Evolutionary conservation across 2,113 vertebrate genomes (phyloP), one percentile per base, ranked within the genome.

Genomic region (Microcebus lehilahytsara): DNA sequence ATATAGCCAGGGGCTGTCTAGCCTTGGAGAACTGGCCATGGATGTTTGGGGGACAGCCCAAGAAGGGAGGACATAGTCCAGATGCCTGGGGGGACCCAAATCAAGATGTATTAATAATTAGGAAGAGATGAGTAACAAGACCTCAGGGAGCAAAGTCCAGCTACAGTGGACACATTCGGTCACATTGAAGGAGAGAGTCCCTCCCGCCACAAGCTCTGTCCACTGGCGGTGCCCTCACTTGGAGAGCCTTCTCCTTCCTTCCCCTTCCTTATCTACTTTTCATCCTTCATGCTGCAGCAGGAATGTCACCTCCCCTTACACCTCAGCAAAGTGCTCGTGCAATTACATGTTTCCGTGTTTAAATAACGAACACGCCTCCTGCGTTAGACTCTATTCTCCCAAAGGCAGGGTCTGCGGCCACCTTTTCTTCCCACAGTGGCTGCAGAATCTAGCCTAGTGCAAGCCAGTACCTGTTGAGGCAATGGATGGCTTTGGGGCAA

Each of bases 1-100:
- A 9, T 0, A 0, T 6, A 5, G 49, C n/a, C 0, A 1, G 20
- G 32, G 37, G 64, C 56, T 64, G 32, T 30, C 32, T 34, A 30
- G 56, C 64, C 10, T 3, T 46, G 62, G 25, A 30, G 62, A 64
- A 64, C 32, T 6, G 30, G 53, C 40, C 32, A 1, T 0, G 62
- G 72, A n/a, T 10, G 51, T 58, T n/a, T 86, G 37, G 72, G 72
- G 1, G 7, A 27, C 49, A 56, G 46, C 46, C 42, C 56, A 16
- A 60, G 40, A 79, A 72, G 42, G 42, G 49, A 85, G 58, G 56
- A 13, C 23, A 27, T 69, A 78, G 78, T 37, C 25, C 46, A 23
- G 56, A 42, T 85, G 66, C 37, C 4, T 12, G 90, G 60, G 60
- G 90, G 60, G 42, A 30, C 32, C 4, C 1, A 49, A n/a, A 19